These are phyloP conservation scores for Orthonevra nobilis DNA, from an alignment of 2,888 invertebrate genomes.

Conservation along the genomic window DNA sequence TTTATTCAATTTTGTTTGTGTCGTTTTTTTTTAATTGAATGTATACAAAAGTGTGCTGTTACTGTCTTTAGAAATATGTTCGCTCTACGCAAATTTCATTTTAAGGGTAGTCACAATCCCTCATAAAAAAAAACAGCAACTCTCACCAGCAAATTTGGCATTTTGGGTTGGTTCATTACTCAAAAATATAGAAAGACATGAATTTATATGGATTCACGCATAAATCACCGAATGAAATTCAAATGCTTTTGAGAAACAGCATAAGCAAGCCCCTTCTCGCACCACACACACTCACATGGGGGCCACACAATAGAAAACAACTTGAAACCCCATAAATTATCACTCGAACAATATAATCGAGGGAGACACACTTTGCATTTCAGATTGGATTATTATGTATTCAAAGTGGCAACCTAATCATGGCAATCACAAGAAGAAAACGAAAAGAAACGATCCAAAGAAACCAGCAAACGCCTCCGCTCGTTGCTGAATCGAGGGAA, in stretches of 20 bases:
- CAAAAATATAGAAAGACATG: constrained; percentile 43
- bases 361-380: constrained; percentile 68
- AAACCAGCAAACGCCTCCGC: constrained; percentile 32
- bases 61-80: too few relatives aligned
- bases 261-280: constrained; percentile 9
- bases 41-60: too few relatives aligned
- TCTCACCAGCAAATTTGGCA: constrained; percentile 5
- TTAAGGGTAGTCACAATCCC: too few relatives aligned
- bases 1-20: too few relatives aligned
- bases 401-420: constrained; percentile 69
- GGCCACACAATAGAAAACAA: constrained; percentile 61
- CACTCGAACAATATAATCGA: constrained; percentile 67
- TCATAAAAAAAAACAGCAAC: constrained; percentile 1
- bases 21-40: too few relatives aligned
- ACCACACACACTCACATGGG: not conserved
- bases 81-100: too few relatives aligned
- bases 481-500: not conserved
- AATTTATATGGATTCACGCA: constrained; percentile 60
- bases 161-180: constrained; percentile 53
- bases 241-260: constrained; percentile 24
- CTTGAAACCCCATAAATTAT: constrained; percentile 67
- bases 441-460: constrained; percentile 24
- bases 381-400: constrained; percentile 69
- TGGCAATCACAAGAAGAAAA: constrained; percentile 59
- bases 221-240: constrained; percentile 53